Conservation (phyloP, 2,888 invertebrate genomes). For the Drosophila affinis region DNA sequence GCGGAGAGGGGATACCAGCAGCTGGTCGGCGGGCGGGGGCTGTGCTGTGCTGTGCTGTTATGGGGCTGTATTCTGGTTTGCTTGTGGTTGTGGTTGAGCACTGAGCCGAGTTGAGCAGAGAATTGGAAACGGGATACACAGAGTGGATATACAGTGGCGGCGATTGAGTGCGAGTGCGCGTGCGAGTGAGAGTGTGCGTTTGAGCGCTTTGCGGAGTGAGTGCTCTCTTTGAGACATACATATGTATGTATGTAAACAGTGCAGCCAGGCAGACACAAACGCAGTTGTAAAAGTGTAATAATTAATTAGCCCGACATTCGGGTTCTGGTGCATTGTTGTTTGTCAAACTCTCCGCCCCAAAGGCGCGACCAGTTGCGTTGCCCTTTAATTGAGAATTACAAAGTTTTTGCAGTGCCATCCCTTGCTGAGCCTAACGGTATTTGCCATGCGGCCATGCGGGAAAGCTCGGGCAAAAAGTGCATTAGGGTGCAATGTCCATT, state of each 20-base stretch:
- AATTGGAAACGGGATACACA: constrained; percentile 20
- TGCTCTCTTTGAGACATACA: background rate
- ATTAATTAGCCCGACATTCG: constrained; percentile 67
- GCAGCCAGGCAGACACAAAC: constrained; percentile 37
- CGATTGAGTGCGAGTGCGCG: constrained; percentile 10
- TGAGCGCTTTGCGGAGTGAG: constrained; percentile 30
- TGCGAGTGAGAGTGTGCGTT: constrained; percentile 31
- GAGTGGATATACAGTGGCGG: background rate
- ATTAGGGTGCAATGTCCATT: constrained; percentile 54
- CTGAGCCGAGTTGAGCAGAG: constrained; percentile 11
- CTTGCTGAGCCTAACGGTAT: constrained; percentile 11
- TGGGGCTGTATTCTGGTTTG: constrained; percentile 38
- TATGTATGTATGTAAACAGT: too few species aligned
- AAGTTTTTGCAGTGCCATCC: constrained; percentile 37
- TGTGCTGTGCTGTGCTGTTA: constrained; percentile 1
- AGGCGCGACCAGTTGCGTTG: constrained; percentile 37
- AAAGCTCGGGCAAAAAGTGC: constrained; percentile 58
- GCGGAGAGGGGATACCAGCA: background rate
- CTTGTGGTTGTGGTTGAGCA: constrained; percentile 36
- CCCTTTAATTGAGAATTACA: constrained; percentile 62
- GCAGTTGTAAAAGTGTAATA: constrained; percentile 77
- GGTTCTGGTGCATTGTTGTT: constrained; percentile 45
- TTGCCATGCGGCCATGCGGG: background rate
- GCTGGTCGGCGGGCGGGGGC: constrained; percentile 35
- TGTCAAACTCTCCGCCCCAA: constrained; percentile 30